These are phyloP conservation scores for Zaprionus capensis DNA, from an alignment of 1,140 invertebrate species.

Conservation along the genomic window DNA sequence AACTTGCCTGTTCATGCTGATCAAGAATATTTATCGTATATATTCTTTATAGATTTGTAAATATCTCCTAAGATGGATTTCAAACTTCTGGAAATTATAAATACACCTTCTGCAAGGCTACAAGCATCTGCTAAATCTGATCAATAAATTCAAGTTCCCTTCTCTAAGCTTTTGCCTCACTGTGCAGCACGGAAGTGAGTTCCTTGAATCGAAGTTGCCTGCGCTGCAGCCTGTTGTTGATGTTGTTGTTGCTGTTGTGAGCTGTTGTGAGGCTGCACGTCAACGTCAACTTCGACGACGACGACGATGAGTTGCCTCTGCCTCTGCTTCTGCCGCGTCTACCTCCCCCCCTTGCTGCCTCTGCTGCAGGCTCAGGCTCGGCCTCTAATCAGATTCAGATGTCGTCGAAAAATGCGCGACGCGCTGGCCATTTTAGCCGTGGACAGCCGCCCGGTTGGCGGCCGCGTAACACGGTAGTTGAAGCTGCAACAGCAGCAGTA, in stretches of 20 bases:
- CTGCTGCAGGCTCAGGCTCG: slow-evolving; percentile 17
- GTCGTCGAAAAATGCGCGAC: slow-evolving; percentile 82
- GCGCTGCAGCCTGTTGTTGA: slow-evolving; percentile 28
- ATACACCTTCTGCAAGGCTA: too few species aligned
- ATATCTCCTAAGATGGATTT: too few species aligned
- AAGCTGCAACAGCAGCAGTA: slow-evolving; percentile 25
- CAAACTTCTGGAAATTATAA: too few species aligned
- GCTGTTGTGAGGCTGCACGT: slow-evolving; percentile 62
- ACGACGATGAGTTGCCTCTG: slow-evolving; percentile 37
- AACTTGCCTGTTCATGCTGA: too few species aligned
- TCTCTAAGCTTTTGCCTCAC: not conserved
- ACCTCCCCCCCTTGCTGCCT: slow-evolving; percentile 24
- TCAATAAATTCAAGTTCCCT: not conserved
- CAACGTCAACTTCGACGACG: slow-evolving; percentile 69
- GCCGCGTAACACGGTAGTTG: slow-evolving; percentile 79
- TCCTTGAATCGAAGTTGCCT: slow-evolving; percentile 54
- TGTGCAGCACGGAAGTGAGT: slow-evolving; percentile 35
- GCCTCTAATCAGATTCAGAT: slow-evolving; percentile 82
- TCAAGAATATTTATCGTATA: too few species aligned
- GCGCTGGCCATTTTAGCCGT: slow-evolving; percentile 76
- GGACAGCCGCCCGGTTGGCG: slow-evolving; percentile 29
- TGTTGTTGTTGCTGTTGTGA: slow-evolving; percentile 33
- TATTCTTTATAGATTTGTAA: too few species aligned
- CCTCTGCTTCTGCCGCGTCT: not conserved
- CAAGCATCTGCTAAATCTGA: too few species aligned